phyloP scores from a whole-genome alignment of 92 coral and sea anemone species.

The Porites rus region DNA sequence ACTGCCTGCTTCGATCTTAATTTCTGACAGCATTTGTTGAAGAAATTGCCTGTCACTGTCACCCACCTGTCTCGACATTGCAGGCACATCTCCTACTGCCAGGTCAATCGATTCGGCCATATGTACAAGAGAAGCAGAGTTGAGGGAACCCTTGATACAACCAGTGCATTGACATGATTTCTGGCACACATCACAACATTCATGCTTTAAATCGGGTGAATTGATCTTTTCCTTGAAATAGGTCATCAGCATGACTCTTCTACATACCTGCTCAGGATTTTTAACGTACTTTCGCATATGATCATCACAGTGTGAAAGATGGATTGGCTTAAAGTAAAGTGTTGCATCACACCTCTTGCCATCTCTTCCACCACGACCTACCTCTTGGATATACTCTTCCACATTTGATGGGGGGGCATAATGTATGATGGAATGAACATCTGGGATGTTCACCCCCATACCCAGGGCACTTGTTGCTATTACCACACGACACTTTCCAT shows the following conservation, averaged over 20 bases:
- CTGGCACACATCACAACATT: background rate
- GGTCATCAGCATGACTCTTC: background rate
- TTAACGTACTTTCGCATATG: slow-evolving; percentile 55
- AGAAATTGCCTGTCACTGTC: slow-evolving; percentile 37
- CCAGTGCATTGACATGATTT: background rate
- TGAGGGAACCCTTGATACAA: background rate
- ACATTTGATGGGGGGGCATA: slow-evolving; percentile 57
- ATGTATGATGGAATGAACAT: slow-evolving; percentile 55
- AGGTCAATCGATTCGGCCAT: background rate
- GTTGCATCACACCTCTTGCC: slow-evolving; percentile 35
- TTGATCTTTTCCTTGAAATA: background rate
- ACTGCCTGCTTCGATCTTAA: background rate
- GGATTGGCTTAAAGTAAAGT: slow-evolving; percentile 54
- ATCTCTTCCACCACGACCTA: slow-evolving; percentile 72
- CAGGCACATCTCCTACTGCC: background rate
- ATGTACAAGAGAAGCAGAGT: background rate
- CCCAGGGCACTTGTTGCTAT: slow-evolving; percentile 73
- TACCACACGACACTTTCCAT: slow-evolving; percentile 45
- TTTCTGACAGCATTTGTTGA: slow-evolving; percentile 28
- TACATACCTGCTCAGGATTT: slow-evolving; percentile 17
- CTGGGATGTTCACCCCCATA: slow-evolving; percentile 69
- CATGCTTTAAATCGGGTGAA: background rate
- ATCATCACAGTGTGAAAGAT: slow-evolving; percentile 64
- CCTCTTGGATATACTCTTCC: slow-evolving; percentile 67
- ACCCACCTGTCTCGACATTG: background rate